A percentile compares a stretch with the other conserved stretches of the same genome.
Conservation (phyloP, 2,888 invertebrate species). For the Ellobium chinense region DNA sequence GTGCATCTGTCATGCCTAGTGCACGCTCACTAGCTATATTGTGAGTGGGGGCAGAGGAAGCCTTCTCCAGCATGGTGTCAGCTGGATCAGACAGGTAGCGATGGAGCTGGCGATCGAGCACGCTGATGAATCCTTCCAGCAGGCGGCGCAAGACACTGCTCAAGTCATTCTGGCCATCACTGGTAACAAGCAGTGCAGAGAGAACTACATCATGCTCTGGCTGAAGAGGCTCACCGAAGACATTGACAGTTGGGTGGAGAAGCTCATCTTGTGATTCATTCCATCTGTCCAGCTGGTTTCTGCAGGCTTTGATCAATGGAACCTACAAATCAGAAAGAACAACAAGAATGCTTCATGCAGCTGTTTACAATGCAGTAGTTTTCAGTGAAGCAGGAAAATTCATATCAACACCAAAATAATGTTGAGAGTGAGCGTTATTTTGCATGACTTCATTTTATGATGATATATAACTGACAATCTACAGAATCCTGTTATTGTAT, state of each 20-base stretch:
- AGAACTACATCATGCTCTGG: neutral
- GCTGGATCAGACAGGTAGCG: neutral
- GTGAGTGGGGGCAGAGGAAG: neutral
- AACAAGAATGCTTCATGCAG: neutral
- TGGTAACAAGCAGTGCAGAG: neutral
- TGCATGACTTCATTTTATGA: no score
- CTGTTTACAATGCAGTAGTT: no score
- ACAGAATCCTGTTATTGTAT: no score
- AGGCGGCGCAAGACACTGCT: neutral
- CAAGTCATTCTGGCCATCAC: neutral
- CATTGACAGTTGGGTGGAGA: neutral
- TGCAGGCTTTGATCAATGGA: neutral
- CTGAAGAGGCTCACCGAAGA: neutral
- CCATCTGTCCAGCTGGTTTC: neutral
- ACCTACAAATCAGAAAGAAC: neutral
- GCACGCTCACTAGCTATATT: neutral
- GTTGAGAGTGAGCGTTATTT: no score
- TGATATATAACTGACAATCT: no score
- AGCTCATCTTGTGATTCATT: neutral
- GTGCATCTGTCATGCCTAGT: neutral
- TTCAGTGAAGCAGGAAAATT: no score
- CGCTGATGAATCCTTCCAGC: neutral
- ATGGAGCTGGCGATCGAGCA: neutral
- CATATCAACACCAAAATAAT: no score
- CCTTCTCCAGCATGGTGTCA: neutral